These are phyloP conservation scores for Psilopogon haemacephalus DNA, from an alignment of 2,113 vertebrate genomes.

Conservation along the genomic window DNA sequence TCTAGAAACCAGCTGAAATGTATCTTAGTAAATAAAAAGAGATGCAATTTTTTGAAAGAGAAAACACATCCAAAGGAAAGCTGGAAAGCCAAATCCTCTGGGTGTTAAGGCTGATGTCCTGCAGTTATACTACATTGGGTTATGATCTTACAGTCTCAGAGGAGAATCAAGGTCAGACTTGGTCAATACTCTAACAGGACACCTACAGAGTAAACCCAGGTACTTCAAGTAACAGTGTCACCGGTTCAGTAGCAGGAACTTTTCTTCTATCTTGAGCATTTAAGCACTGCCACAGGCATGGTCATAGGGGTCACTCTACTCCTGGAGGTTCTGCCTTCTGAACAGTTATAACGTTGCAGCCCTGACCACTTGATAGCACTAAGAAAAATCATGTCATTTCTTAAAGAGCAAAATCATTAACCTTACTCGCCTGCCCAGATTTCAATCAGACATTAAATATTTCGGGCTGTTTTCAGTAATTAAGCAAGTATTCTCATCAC, in stretches of 20 bases:
- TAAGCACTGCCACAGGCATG: not conserved
- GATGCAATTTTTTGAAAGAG: not conserved
- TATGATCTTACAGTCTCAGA: not conserved
- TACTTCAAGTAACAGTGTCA: not conserved
- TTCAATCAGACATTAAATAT: not conserved
- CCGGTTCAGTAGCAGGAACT: not conserved
- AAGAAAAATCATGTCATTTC: not conserved
- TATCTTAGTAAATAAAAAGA: not conserved
- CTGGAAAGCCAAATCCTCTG: not conserved
- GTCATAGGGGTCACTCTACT: not conserved
- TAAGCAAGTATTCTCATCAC: not conserved
- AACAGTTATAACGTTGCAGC: not conserved
- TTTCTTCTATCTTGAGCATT: not conserved
- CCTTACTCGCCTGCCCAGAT: not conserved
- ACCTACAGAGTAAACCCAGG: not conserved
- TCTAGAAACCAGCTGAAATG: not conserved
- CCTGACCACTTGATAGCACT: not conserved
- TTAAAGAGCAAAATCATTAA: not conserved
- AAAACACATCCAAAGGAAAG: not conserved
- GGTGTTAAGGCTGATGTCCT: not conserved
- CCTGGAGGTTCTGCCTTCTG: not conserved
- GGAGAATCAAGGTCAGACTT: not conserved
- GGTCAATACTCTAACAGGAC: not conserved
- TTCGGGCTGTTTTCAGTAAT: not conserved
- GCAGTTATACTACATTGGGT: not conserved